Evolutionary conservation across 92 coral and sea anemone genomes (phyloP), one percentile per base, ranked within the genome.

Genomic region (Bergia sp.): DNA sequence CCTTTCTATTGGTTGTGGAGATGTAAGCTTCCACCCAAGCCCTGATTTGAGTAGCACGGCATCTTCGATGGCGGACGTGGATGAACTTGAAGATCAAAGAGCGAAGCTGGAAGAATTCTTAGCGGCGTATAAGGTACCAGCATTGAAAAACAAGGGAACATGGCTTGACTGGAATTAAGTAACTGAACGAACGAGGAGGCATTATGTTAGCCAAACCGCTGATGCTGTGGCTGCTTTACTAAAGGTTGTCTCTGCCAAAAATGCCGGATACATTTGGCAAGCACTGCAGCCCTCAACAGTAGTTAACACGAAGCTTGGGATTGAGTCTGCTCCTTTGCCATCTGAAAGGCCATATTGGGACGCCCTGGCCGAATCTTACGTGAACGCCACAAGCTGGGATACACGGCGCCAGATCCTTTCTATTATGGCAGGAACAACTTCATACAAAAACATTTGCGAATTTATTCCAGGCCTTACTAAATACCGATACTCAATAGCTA

Each of bases 381-480:
- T 6, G 10, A 57, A 57, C 65, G 65, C 65, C 8, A 8, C 65
- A 57, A 57, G 65, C 65, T 57, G 65, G 65, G 65, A 57, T 8
- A 57, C 65, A 8, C 6, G 65, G 21, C 65, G 65, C 1, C 65
- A 57, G 21, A 57, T 57, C 6, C 8, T 57, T 6, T 57, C 65
- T 4, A 57, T 57, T 57, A 57, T 57, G 65, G 65, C 65, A 8
- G 65, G 65, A 15, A 57, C 21, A 57, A 21, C 65, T 57, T 57
- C 65, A 13, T 57, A 57, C 65, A 57, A 57, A 57, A 8, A 6
- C 21, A 57, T 57, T 57, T 57, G 10, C 4, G 65, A 15, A 16
- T 80, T 37, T 36, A 80, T 80, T 80, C 84, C 84, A 5, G 84
- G 61, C 38, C 57, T 80, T 7, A 80, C 84, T 0, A 45, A 10